phyloP scores from a whole-genome alignment of 2,888 invertebrate genomes.

The Tachystola acroxantha region DNA sequence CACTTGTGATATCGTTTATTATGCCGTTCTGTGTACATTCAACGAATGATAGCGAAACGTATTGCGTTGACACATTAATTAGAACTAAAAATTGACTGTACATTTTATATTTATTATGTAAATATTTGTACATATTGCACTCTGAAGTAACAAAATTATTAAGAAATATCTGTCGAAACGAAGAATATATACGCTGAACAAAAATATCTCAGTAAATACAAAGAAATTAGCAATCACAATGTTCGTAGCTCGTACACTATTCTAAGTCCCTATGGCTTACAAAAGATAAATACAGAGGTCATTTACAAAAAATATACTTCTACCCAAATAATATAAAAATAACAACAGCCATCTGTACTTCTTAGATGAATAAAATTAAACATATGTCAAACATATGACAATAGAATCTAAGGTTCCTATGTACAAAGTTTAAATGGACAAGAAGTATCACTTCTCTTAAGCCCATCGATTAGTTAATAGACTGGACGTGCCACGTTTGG shows the following conservation, averaged over 20 bases:
- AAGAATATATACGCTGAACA: constrained; percentile 65
- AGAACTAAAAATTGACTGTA: constrained; percentile 77
- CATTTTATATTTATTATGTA: constrained; percentile 75
- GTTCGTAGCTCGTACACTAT: constrained; percentile 71
- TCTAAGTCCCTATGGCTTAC: constrained; percentile 74
- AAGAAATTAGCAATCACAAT: constrained; percentile 70
- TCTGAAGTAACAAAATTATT: constrained; percentile 78
- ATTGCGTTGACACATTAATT: constrained; percentile 75
- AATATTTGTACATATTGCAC: constrained; percentile 88
- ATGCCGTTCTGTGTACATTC: constrained; percentile 71
- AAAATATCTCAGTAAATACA: constrained; percentile 61
- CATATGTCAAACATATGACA: constrained; percentile 77
- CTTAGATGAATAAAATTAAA: constrained; percentile 78
- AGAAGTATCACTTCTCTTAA: constrained; percentile 36
- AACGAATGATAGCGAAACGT: constrained; percentile 62
- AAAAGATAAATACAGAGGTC: constrained; percentile 77
- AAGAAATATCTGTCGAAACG: constrained; percentile 67
- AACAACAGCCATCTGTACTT: constrained; percentile 79
- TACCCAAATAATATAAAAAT: constrained; percentile 79
- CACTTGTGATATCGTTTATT: constrained; percentile 69
- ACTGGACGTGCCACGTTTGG: constrained; percentile 67
- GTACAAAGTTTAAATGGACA: constrained; percentile 65
- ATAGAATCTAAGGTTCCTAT: constrained; percentile 74
- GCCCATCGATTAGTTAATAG: constrained; percentile 45
- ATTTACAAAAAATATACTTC: constrained; percentile 78